A percentile compares a stretch with the other conserved stretches of the same genome.
Conservation (phyloP, 2,888 invertebrate species). For the Coremacera marginata region DNA sequence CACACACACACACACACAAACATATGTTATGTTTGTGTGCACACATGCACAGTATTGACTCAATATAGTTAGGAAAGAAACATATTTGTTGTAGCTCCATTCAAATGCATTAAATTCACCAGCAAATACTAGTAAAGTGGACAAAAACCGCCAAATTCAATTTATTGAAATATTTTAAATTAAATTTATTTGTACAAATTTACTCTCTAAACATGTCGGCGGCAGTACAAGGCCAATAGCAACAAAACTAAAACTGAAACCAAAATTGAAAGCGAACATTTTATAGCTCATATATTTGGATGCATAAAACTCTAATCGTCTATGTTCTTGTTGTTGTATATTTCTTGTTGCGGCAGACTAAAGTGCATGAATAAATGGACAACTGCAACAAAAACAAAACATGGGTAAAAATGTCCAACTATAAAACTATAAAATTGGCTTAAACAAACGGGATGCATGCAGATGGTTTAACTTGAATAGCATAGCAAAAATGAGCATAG, state of each 20-base stretch:
- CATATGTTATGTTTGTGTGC: too few relatives aligned
- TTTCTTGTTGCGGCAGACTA: constrained; percentile 25
- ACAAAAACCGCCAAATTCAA: constrained; percentile 34
- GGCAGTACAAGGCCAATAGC: not conserved
- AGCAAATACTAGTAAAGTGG: constrained; percentile 27
- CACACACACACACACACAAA: not conserved
- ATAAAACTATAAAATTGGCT: constrained; percentile 30
- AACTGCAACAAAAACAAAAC: constrained; percentile 20
- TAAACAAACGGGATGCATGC: constrained; percentile 7
- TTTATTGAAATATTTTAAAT: constrained; percentile 38
- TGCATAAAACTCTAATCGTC: constrained; percentile 33
- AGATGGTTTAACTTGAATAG: constrained; percentile 24
- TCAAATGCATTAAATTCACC: constrained; percentile 20
- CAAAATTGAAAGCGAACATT: constrained; percentile 14
- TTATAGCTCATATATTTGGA: constrained; percentile 21
- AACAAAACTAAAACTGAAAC: constrained; percentile 12
- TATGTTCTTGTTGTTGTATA: constrained; percentile 18
- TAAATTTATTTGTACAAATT: constrained; percentile 37
- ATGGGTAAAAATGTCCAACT: constrained; percentile 30
- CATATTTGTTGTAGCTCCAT: constrained; percentile 15
- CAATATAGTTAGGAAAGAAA: not conserved
- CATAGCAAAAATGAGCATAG: not conserved
- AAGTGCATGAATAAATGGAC: constrained; percentile 33
- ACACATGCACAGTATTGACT: not conserved
- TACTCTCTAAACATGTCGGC: constrained; percentile 18